Percentiles rank a stretch among this genome's conserved stretches.
These are phyloP conservation scores for Zaprionus taronus DNA, from an alignment of 1,140 invertebrate species.

Conservation along the genomic window DNA sequence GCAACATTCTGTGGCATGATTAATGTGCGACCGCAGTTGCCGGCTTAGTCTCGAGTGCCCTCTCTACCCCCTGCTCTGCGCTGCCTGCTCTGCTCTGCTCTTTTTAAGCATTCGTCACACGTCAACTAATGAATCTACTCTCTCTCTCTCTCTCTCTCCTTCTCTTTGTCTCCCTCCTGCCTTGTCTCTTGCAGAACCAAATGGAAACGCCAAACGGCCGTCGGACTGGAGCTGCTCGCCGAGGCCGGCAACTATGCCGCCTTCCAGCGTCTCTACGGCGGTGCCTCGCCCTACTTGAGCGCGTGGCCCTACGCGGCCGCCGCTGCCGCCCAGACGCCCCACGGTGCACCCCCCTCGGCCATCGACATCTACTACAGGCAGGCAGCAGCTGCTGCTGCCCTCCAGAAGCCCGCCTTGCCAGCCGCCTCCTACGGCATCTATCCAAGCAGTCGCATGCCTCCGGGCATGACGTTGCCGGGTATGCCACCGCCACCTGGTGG, in stretches of 20 bases:
- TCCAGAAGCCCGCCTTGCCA: conserved; percentile 93
- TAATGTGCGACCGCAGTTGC: conserved; percentile 31
- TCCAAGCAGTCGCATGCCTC: conserved; percentile 62
- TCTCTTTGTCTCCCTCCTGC: conserved; percentile 54
- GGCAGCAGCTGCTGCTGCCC: conserved; percentile 87
- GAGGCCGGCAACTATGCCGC: conserved; percentile 99
- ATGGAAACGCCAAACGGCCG: conserved; percentile 99
- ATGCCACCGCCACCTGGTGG: conserved; percentile 72
- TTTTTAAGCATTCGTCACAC: conserved; percentile 43
- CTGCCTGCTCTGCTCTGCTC: neutral
- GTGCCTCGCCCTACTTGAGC: conserved; percentile 87
- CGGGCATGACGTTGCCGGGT: conserved; percentile 62
- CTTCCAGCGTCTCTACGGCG: conserved; percentile 96
- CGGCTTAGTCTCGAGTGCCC: conserved; percentile 1
- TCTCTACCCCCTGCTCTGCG: neutral
- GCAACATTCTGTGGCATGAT: conserved; percentile 41
- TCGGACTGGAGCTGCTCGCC: conserved; percentile 97
- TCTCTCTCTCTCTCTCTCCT: neutral
- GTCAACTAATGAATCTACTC: conserved; percentile 36
- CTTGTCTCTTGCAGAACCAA: conserved; percentile 93
- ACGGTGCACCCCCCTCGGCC: conserved; percentile 87
- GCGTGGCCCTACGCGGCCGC: conserved; percentile 86
- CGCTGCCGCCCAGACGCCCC: conserved; percentile 85
- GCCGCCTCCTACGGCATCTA: conserved; percentile 86
- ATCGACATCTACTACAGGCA: conserved; percentile 92